A percentile compares a stretch with the other conserved stretches of the same genome.
Evolutionary conservation across 2,888 invertebrate genomes (phyloP).

Genomic region (Myopa testacea): DNA sequence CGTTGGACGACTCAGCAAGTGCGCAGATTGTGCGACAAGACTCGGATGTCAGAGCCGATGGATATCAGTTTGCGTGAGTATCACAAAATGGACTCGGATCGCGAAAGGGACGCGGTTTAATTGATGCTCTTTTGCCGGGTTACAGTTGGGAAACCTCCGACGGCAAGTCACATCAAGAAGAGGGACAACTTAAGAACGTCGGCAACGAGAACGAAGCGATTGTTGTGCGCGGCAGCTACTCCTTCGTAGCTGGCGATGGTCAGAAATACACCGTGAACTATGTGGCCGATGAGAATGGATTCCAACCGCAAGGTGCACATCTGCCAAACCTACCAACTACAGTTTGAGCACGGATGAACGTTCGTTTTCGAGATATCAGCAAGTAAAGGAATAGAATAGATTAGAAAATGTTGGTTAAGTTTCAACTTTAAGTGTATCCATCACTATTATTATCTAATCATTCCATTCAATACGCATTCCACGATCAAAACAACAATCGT

Average conservation of each 20-base stretch:
- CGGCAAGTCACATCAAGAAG: constrained; percentile 72
- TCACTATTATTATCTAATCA: too few species aligned
- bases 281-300: constrained; percentile 60
- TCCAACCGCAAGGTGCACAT: constrained; percentile 57
- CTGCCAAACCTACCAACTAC: constrained; percentile 22
- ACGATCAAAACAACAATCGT: too few species aligned
- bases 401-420: too few species aligned
- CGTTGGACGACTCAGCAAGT: constrained; percentile 52
- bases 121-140: not conserved
- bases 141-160: constrained; percentile 74
- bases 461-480: too few species aligned
- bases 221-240: constrained; percentile 51
- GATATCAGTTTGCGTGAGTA: constrained; percentile 73
- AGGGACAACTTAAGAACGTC: constrained; percentile 54
- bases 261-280: constrained; percentile 69
- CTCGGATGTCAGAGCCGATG: constrained; percentile 72
- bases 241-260: constrained; percentile 62
- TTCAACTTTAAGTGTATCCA: too few species aligned
- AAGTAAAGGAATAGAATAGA: too few species aligned
- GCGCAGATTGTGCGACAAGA: constrained; percentile 59
- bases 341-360: not conserved
- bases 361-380: too few species aligned
- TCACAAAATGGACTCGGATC: not conserved
- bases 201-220: constrained; percentile 50
- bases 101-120: not conserved